Base-by-base conservation (phyloP, 2,113 vertebrate species). In the Oreochromis niloticus region DNA sequence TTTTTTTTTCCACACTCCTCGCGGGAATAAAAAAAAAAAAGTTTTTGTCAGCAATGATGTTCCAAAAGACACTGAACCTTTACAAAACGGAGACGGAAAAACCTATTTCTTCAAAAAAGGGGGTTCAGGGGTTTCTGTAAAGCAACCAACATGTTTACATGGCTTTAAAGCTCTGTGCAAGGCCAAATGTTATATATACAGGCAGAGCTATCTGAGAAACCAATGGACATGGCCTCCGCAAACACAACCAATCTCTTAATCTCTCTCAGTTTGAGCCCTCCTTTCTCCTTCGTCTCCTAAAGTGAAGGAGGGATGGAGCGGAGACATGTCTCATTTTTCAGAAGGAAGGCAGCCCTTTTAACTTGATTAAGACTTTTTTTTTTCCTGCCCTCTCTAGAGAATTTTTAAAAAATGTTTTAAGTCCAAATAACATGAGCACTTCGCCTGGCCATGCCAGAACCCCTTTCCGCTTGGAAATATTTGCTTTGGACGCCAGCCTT, bases 401-500 rank as follows among this genome's bases (percentile, higher is more conserved):
- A 87, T 92, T 87, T 86, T 80, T 16, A 81, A 91, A 92, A 95
- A 93, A 91, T 66, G 83, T 91, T 93, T 95, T 85, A 95, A 95
- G 91, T 93, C 95, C 89, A 95, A 96, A 96, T 95, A 95, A 96
- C 95, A 95, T 46, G 94, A 95, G 94, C 92, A 90, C 91, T 93
- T 92, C 84, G 94, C 85, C 79, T 48, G 88, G 91, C 92, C 81
- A 36, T 91, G 95, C 96, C 96, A 96, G 94, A 96, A 94, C 92
- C 95, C 93, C 85, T 95, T 96, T 96, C 96, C 95, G 93, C 95
- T 96, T 94, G 89, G 94, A 96, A 96, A 96, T 96, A 96, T 97
- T 97, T 96, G 95, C 92, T 96, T 96, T 96, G 96, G 96, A 96
- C 82, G 75, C 87, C 80, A 79, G 93, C 95, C 93, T 91, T 91